Evolutionary conservation across 2,888 invertebrate genomes (phyloP), one percentile per base, ranked within the genome.

Genomic region (Odontocerum albicorne): DNA sequence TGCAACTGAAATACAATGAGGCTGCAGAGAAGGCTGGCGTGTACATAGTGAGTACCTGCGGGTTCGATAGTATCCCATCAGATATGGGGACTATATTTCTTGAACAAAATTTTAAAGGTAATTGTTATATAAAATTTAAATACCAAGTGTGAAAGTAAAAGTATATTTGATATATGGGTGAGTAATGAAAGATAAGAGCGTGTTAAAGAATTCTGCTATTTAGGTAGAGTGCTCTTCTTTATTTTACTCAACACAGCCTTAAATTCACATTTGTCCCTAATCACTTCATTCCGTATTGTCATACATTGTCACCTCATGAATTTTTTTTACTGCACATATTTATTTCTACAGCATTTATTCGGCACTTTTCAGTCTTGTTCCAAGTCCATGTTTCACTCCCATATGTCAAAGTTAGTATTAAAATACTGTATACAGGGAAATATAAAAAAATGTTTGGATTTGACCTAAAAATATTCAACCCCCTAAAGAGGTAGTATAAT

Each of bases 11-110:
- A 63, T 95, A 96, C 71, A 76, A 88, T 63, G 78, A 84, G 54
- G 68, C 71, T 35, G 94, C 94, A 0, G 75, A 85, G 64, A 85
- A 90, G 63, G 87, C 88, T 7, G 88, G 88, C n/a, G 82, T 93
- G 3, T 96, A 89, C 70, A 77, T 97, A 6, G 74, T 98, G 20
- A 93, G 92, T 62, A 89, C 96, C 1, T 96, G 96, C 73, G 97
- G 97, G 21, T 90, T 92, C 70, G 97, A 97, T 72, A 90, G 92
- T 66, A 87, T 97, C 62, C 96, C 96, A 12, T 81, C 85, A 40
- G 97, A 98, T 67, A 73, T 96, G 72, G 96, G 97, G 1, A 73
- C 90, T 0, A 71, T 88, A n/a, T 92, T 82, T 69, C 74, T 91
- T 33, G 83, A 89, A 66, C 75, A 89, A 61, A 82, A 92, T 64